phyloP scores from a whole-genome alignment of 2,113 vertebrate genomes.

The Scomber colias region DNA sequence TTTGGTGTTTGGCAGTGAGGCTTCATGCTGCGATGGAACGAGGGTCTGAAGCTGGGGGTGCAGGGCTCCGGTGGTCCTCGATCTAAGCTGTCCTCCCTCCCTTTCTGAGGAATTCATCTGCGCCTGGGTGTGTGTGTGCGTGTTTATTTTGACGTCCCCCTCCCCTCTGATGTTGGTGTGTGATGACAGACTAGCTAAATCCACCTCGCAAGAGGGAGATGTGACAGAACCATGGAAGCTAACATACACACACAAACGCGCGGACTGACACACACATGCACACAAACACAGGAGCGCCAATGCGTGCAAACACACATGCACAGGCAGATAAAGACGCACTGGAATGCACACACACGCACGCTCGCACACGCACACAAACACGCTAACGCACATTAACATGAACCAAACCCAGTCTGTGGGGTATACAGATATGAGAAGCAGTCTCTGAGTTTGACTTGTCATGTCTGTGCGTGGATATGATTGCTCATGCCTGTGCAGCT shows the following conservation, averaged over 20 bases:
- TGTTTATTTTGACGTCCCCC: slow-evolving; percentile 75
- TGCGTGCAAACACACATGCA: slow-evolving; percentile 65
- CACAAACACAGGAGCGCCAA: slow-evolving; percentile 32
- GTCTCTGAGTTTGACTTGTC: slow-evolving; percentile 76
- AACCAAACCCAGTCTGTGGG: slow-evolving; percentile 73
- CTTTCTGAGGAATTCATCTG: slow-evolving; percentile 68
- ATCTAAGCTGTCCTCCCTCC: slow-evolving; percentile 34
- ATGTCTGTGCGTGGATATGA: slow-evolving; percentile 67
- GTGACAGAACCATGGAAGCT: slow-evolving; percentile 48
- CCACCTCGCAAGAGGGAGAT: slow-evolving; percentile 61
- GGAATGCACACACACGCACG: slow-evolving; percentile 41
- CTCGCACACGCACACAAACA: slow-evolving; percentile 26
- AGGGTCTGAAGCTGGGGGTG: slow-evolving; percentile 37
- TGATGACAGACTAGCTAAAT: slow-evolving; percentile 72
- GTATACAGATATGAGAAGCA: slow-evolving; percentile 62
- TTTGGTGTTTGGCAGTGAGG: slow-evolving; percentile 78
- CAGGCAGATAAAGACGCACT: slow-evolving; percentile 63
- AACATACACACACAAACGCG: slow-evolving; percentile 31
- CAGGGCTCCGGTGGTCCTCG: slow-evolving; percentile 38
- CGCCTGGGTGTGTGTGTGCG: neutral
- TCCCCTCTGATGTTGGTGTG: slow-evolving; percentile 28
- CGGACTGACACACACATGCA: slow-evolving; percentile 38
- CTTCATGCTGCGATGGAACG: slow-evolving; percentile 40
- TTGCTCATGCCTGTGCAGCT: slow-evolving; percentile 77
- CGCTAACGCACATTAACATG: slow-evolving; percentile 56